Evolutionary conservation across 2,888 invertebrate species (phyloP).

Genomic region (Chrysolina americana): DNA sequence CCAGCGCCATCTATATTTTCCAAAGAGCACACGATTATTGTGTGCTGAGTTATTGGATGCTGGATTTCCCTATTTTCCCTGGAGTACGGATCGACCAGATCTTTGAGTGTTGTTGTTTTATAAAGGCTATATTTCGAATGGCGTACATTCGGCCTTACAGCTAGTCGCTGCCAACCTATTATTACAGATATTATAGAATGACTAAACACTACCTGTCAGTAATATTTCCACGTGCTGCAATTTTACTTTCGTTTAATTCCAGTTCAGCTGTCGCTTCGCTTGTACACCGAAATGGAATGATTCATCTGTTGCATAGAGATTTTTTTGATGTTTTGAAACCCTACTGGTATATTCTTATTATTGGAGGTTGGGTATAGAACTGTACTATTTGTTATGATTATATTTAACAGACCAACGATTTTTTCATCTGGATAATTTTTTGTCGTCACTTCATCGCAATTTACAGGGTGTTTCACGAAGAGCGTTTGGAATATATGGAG

Average conservation of each 20-base stretch:
- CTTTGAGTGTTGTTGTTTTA: not conserved
- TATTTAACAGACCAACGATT: no score
- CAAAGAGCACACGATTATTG: no score
- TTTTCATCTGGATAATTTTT: no score
- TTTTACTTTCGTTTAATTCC: constrained; percentile 22
- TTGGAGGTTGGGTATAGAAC: no score
- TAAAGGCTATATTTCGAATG: constrained; percentile 7
- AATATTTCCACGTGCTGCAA: constrained; percentile 49
- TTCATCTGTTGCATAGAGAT: not conserved
- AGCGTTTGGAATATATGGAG: no score
- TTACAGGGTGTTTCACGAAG: no score
- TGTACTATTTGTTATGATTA: no score
- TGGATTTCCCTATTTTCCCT: not conserved
- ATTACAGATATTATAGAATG: constrained; percentile 64
- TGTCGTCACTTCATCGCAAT: no score
- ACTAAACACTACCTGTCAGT: constrained; percentile 64
- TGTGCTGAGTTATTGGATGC: no score
- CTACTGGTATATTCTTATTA: no score
- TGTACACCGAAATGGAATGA: not conserved
- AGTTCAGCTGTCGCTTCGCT: constrained; percentile 1
- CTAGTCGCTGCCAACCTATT: constrained; percentile 57
- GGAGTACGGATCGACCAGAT: not conserved
- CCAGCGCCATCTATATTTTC: no score
- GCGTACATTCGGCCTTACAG: not conserved
- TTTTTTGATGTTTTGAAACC: not conserved